A percentile compares a stretch with the other conserved stretches of the same genome.
phyloP scores from a whole-genome alignment of 1,140 invertebrate species.

The Teleogryllus occipitalis region DNA sequence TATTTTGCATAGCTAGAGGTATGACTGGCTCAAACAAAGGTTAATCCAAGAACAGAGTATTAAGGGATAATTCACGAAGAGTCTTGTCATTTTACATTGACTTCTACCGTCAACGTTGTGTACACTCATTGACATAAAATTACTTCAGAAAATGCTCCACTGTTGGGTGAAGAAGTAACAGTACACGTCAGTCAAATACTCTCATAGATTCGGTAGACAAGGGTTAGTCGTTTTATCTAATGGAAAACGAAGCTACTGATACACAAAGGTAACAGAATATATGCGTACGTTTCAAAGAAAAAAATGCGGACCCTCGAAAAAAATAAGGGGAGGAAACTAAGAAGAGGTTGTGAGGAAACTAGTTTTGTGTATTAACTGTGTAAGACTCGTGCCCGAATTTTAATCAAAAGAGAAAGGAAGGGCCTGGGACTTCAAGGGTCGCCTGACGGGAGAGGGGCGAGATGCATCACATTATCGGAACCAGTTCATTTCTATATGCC shows the following conservation, averaged over 20 bases:
- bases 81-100: too few relatives aligned
- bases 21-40: too few relatives aligned
- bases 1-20: too few relatives aligned
- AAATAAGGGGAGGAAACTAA: background rate
- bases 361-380: background rate
- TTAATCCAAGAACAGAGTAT: too few relatives aligned
- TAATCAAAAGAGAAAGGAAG: slow-evolving; percentile 1
- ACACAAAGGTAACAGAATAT: background rate
- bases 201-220: background rate
- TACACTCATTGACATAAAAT: too few relatives aligned
- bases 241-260: background rate
- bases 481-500: background rate
- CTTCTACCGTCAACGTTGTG: too few relatives aligned
- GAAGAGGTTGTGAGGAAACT: background rate
- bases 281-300: background rate
- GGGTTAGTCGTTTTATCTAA: background rate
- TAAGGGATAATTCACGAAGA: too few relatives aligned
- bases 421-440: background rate
- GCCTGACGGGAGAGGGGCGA: background rate
- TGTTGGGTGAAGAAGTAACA: background rate
- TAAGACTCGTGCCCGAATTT: background rate
- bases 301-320: background rate
- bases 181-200: background rate
- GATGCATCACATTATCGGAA: background rate
- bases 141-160: too few relatives aligned